Base-by-base conservation (phyloP, 2,888 invertebrate species). In the Thecophora atra region DNA sequence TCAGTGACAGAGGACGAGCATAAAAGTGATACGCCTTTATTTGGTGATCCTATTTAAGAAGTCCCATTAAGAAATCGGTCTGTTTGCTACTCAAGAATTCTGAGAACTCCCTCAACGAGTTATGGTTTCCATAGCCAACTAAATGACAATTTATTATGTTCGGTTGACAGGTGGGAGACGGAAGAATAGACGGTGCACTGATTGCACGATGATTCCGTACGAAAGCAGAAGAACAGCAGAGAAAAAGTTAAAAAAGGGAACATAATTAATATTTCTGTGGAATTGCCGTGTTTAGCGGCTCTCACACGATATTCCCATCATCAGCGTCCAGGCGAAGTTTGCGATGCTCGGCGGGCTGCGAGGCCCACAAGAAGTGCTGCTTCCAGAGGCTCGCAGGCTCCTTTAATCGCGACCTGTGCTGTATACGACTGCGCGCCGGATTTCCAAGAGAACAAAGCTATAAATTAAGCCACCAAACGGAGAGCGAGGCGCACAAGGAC, bases 91-190 rank as follows among this genome's bases (percentile, higher is more conserved):
- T 63, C 44, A 44, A 15, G 28, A 42, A 37, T 67, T 67, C 67
- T 54, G 28, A 21, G 67, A 67, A 67, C 52, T 37, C 52, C 30
- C 21, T 54, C 37, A 37, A 30, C 54, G 54, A 67, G 54, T 54
- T 67, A 30, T 54, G 21, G 37, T 54, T 54, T 67, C 54, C 52
- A 54, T 37, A 67, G 52, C 54, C 52, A 54, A 69, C 69, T 30
- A 54, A 73, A 73, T 71, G 70, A 73, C 73, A 73, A 73, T 73
- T 73, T 70, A 73, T 73, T 73, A 73, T 73, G 37, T 73, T 70
- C 19, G 54, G 54, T 54, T 73, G 73, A 73, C 73, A 73, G 73
- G 73, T 73, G 73, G 62, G 63, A 51, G 63, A 63, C 51, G 37
- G 37, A 37, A n/a, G n/a, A n/a, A n/a, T n/a, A n/a, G 19, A 51